phyloP scores from a whole-genome alignment of 2,797 vertebrate species.

The Gymnothorax reevesii region DNA sequence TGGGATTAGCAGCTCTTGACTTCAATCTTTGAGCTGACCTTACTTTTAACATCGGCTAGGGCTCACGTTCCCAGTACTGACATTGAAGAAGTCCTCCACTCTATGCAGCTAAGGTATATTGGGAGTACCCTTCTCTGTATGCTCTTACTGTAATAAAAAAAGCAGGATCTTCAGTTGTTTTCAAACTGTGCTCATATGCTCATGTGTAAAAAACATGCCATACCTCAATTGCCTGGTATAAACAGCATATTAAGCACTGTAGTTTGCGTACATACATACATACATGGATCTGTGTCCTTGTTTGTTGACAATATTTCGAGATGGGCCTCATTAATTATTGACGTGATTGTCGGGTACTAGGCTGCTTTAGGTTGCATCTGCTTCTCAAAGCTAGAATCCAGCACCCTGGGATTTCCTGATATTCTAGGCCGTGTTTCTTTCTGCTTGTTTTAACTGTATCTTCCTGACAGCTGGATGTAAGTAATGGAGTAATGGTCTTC shows the following conservation, averaged over 20 bases:
- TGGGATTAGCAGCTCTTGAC: conserved; percentile 54
- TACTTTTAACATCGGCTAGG: conserved; percentile 54
- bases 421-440: neutral
- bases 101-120: conserved; percentile 24
- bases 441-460: neutral
- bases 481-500: neutral
- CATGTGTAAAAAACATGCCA: neutral
- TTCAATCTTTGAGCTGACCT: conserved; percentile 55
- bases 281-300: neutral
- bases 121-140: neutral
- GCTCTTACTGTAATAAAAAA: neutral
- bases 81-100: conserved; percentile 49
- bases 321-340: neutral
- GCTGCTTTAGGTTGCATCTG: neutral
- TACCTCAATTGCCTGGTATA: neutral
- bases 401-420: neutral
- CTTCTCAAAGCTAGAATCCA: neutral
- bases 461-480: neutral
- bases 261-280: too few species aligned
- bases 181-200: neutral
- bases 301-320: too few species aligned
- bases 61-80: conserved; percentile 58
- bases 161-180: neutral
- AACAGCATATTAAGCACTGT: neutral
- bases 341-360: neutral